Conservation (phyloP, 1,140 invertebrate genomes). For the Diorhabda sublineata region DNA sequence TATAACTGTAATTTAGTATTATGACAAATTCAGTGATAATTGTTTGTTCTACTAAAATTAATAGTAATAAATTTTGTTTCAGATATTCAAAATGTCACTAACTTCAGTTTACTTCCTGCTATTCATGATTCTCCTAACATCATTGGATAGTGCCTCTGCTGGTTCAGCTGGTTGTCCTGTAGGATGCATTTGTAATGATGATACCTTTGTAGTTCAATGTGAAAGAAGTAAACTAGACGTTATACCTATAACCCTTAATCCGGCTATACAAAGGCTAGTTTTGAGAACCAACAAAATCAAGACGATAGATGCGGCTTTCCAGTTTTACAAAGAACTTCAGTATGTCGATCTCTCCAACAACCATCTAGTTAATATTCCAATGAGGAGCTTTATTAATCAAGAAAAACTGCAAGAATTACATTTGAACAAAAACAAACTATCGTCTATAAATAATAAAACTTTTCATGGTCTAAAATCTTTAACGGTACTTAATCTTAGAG, state of each 20-base stretch:
- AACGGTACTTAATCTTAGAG: constrained; percentile 73
- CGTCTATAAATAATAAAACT: constrained; percentile 69
- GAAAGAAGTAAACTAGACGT: constrained; percentile 80
- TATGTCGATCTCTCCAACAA: constrained; percentile 82
- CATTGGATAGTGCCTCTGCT: constrained; percentile 36
- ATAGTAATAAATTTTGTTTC: constrained; percentile 35
- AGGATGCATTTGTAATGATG: constrained; percentile 82
- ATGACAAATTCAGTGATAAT: no score
- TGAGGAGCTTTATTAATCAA: constrained; percentile 72
- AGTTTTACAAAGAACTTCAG: constrained; percentile 79
- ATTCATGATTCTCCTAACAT: constrained; percentile 42
- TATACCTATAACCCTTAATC: constrained; percentile 86
- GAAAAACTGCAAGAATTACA: constrained; percentile 76
- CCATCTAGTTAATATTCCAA: constrained; percentile 72
- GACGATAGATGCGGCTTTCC: constrained; percentile 78
- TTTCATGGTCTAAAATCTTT: constrained; percentile 74
- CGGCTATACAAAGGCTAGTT: constrained; percentile 76
- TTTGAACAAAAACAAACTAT: constrained; percentile 80
- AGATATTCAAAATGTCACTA: constrained; percentile 40
- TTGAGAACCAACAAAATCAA: constrained; percentile 83
- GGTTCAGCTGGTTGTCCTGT: constrained; percentile 61
- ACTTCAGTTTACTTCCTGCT: constrained; percentile 30
- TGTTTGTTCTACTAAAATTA: no score
- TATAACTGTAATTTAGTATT: no score
- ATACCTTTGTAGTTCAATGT: constrained; percentile 81